These are phyloP conservation scores for Promerops cafer DNA, from an alignment of 2,113 vertebrate species.

Conservation along the genomic window DNA sequence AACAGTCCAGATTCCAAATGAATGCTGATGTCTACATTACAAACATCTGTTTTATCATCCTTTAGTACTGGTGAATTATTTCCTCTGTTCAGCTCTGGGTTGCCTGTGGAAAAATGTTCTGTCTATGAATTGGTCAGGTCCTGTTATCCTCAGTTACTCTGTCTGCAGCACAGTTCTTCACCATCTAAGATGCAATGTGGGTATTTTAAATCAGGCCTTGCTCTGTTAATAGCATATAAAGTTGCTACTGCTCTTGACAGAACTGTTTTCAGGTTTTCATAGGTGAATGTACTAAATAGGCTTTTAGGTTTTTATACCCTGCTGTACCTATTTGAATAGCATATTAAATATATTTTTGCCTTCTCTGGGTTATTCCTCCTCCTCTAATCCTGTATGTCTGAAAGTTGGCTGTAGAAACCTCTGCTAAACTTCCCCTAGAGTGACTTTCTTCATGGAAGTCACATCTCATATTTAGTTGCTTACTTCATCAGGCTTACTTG, in stretches of 20 bases:
- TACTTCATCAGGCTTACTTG: background rate
- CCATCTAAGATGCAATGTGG: background rate
- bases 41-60: background rate
- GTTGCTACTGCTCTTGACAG: background rate
- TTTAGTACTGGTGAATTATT: background rate
- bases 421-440: background rate
- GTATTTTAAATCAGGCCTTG: background rate
- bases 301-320: background rate
- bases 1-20: background rate
- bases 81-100: background rate
- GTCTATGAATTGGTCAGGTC: background rate
- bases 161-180: background rate
- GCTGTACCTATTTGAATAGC: background rate
- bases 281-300: background rate
- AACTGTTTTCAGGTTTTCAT: background rate
- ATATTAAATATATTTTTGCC: background rate
- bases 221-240: background rate
- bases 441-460: background rate
- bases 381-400: background rate
- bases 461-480: background rate
- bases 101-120: background rate
- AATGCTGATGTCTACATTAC: background rate
- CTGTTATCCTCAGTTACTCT: background rate
- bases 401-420: background rate
- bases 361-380: background rate